phyloP scores from a whole-genome alignment of 1,140 invertebrate species.

The Anastrepha obliqua region DNA sequence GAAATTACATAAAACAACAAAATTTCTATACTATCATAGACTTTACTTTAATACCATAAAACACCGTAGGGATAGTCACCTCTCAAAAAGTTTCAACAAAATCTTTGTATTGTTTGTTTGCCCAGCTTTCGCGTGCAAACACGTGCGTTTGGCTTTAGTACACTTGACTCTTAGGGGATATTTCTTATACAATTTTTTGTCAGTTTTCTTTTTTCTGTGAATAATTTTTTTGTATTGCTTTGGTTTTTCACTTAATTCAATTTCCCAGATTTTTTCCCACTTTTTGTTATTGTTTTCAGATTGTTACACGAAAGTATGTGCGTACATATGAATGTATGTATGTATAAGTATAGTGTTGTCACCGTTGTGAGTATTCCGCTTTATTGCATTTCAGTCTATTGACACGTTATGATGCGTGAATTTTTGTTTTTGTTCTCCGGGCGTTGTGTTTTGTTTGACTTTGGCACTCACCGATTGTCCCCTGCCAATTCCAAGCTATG shows the following conservation, averaged over 20 bases:
- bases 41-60: background rate
- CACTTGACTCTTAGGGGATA: background rate
- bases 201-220: background rate
- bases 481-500: background rate
- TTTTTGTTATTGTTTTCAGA: background rate
- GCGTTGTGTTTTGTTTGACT: background rate
- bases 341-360: background rate
- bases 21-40: background rate
- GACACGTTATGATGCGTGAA: slow-evolving; percentile 48
- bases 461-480: background rate
- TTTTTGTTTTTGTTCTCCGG: background rate
- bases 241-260: slow-evolving; percentile 7
- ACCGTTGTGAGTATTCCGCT: background rate
- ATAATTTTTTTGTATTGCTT: background rate
- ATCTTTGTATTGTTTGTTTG: slow-evolving; percentile 15
- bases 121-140: background rate
- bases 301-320: background rate
- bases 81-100: background rate
- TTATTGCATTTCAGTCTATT: slow-evolving; percentile 47
- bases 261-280: background rate
- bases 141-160: background rate
- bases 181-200: background rate
- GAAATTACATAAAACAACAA: background rate
- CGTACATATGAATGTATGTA: background rate
- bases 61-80: background rate